A percentile compares a stretch with the other conserved stretches of the same genome.
These are phyloP conservation scores for Myopa tessellatipennis DNA, from an alignment of 2,888 invertebrate species.

Conservation along the genomic window DNA sequence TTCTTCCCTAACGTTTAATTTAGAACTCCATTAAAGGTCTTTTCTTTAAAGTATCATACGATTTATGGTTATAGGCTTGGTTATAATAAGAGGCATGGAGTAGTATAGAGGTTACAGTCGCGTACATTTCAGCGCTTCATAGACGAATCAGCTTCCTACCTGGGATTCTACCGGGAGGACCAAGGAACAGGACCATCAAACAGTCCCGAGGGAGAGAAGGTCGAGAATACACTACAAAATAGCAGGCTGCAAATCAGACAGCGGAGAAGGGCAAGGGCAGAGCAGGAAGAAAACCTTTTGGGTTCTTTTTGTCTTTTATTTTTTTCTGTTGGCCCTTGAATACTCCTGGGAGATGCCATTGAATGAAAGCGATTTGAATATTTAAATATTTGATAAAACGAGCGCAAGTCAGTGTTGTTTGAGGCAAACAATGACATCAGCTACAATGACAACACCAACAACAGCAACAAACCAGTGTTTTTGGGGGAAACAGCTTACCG, in stretches of 20 bases:
- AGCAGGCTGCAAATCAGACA: not conserved
- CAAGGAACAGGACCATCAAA: too few relatives aligned
- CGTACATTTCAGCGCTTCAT: too few relatives aligned
- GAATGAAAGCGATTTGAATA: constrained; percentile 50
- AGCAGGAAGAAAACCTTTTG: too few relatives aligned
- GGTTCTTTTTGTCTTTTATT: too few relatives aligned
- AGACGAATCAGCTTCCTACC: too few relatives aligned
- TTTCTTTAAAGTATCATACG: not conserved
- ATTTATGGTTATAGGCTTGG: not conserved
- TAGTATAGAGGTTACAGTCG: too few relatives aligned
- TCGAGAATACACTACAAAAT: not conserved
- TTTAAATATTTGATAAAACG: constrained; percentile 24
- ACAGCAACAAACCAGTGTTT: not conserved
- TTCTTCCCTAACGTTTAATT: too few relatives aligned
- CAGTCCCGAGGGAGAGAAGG: not conserved
- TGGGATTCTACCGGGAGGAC: too few relatives aligned
- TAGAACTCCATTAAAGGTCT: not conserved
- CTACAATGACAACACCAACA: not conserved
- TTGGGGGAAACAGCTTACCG: not conserved
- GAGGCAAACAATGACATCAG: not conserved
- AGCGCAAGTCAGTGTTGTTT: constrained; percentile 3
- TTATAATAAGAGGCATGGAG: too few relatives aligned
- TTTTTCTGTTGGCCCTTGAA: not conserved
- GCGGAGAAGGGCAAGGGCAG: not conserved
- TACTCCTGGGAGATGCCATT: constrained; percentile 51